These are phyloP conservation scores for Mustela lutreola DNA, from an alignment of 2,113 vertebrate species.

Conservation along the genomic window DNA sequence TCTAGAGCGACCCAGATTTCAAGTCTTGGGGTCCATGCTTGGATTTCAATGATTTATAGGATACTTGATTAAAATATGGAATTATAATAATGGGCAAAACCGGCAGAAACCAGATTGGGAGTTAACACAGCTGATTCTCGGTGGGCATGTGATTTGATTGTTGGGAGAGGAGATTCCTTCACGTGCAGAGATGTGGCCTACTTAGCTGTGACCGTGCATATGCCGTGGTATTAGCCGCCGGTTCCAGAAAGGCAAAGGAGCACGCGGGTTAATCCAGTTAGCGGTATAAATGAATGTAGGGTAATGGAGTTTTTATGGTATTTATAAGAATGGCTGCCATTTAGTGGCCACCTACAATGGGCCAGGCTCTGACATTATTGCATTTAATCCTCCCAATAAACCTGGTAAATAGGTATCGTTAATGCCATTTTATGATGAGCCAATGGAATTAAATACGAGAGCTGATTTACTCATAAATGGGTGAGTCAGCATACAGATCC, in stretches of 20 bases:
- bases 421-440: neutral
- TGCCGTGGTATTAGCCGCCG: accelerated
- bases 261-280: neutral
- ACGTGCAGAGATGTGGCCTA: accelerated
- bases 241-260: neutral
- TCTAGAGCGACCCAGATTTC: neutral
- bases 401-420: neutral
- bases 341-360: neutral
- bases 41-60: neutral
- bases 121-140: neutral
- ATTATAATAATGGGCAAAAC: neutral
- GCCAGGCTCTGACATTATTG: neutral
- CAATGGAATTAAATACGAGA: neutral
- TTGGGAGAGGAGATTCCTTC: neutral
- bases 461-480: neutral
- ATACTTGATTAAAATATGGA: neutral
- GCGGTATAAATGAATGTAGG: neutral
- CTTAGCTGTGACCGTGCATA: neutral
- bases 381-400: neutral
- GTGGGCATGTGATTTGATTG: neutral
- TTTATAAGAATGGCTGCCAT: neutral
- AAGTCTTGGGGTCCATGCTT: neutral
- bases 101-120: neutral
- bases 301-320: neutral
- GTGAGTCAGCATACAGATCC: neutral